Evolutionary conservation across 2,888 invertebrate species (phyloP).

Genomic region (Nephrotoma appendiculata): DNA sequence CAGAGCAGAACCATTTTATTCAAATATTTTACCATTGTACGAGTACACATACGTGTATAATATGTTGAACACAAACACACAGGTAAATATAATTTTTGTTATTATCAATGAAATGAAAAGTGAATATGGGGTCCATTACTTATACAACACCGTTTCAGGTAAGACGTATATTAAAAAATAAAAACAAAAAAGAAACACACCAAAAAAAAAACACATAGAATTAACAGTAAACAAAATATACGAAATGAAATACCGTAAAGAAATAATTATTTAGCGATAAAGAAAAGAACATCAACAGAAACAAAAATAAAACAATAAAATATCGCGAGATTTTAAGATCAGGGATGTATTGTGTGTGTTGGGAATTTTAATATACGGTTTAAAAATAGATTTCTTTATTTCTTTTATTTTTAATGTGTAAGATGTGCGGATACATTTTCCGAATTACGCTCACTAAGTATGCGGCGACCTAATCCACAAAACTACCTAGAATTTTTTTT

Average conservation of each 20-base stretch:
- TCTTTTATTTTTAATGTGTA: neutral
- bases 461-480: neutral
- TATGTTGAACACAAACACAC: neutral
- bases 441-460: neutral
- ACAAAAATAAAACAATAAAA: neutral
- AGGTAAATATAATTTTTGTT: neutral
- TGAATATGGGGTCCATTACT: neutral
- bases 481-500: neutral
- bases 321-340: neutral
- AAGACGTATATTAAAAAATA: neutral
- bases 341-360: neutral
- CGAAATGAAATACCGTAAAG: neutral
- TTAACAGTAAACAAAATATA: neutral
- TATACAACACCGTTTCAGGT: neutral
- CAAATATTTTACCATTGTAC: neutral
- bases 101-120: neutral
- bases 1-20: neutral
- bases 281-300: neutral
- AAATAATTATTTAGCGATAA: neutral
- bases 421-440: neutral
- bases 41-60: neutral
- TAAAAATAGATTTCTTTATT: neutral
- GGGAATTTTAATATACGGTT: neutral
- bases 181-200: neutral
- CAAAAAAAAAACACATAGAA: neutral